A percentile compares a stretch with the other conserved stretches of the same genome.
Evolutionary conservation across 2,113 vertebrate genomes (phyloP).

Genomic region (Eulacestoma nigropectus): DNA sequence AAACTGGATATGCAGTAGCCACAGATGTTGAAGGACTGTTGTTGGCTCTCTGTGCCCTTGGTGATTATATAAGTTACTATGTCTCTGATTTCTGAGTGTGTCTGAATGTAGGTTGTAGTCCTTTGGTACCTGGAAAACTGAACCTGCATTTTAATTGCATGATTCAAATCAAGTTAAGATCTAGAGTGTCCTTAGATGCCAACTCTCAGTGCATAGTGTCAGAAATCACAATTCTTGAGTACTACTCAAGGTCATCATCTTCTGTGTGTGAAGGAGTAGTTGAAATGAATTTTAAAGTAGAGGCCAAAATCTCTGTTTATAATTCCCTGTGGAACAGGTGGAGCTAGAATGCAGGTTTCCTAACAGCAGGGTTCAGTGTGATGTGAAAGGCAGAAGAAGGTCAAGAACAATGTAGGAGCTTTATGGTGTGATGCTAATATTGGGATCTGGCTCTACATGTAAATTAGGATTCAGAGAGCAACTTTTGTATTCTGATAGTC

Average conservation of each 20-base stretch:
- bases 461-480: neutral
- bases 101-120: neutral
- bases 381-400: neutral
- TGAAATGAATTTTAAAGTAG: neutral
- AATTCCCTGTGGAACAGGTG: neutral
- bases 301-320: neutral
- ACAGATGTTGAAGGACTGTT: neutral
- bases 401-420: neutral
- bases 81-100: neutral
- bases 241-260: neutral
- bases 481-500: neutral
- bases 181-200: neutral
- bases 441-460: neutral
- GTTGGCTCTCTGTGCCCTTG: neutral
- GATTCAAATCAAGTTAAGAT: neutral
- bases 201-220: neutral
- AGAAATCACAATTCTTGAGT: neutral
- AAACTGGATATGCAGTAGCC: neutral
- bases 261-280: neutral
- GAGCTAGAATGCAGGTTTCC: neutral
- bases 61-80: neutral
- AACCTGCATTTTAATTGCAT: neutral
- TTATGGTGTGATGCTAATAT: neutral
- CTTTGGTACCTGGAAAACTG: neutral
- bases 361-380: neutral